Evolutionary conservation across 2,113 vertebrate genomes (phyloP).

Genomic region (Plectropomus leopardus): DNA sequence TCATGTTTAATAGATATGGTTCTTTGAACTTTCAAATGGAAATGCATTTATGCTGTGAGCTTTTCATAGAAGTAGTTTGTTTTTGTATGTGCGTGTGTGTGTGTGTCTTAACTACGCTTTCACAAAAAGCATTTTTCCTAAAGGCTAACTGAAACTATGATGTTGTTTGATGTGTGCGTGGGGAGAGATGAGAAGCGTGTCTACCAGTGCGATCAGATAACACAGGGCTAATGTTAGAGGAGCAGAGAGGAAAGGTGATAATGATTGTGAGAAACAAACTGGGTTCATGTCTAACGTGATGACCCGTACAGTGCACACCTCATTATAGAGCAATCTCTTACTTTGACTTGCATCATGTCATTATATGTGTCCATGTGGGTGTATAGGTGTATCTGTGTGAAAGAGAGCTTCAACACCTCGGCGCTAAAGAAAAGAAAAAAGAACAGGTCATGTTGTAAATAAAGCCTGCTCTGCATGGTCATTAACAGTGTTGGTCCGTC

Average conservation of each 20-base stretch:
- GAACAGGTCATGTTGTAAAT: constrained; percentile 16
- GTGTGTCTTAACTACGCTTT: background rate
- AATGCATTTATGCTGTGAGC: background rate
- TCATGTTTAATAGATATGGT: background rate
- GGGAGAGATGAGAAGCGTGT: no score
- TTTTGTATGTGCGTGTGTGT: background rate
- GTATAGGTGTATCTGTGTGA: constrained; percentile 1
- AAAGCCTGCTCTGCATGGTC: background rate
- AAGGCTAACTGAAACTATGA: background rate
- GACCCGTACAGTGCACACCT: constrained; percentile 24
- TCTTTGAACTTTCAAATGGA: background rate
- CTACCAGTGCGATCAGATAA: background rate
- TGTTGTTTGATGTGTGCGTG: background rate
- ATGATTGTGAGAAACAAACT: constrained; percentile 10
- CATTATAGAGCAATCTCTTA: constrained; percentile 40
- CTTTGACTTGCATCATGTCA: constrained; percentile 45
- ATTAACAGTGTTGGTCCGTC: background rate
- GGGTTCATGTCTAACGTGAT: background rate
- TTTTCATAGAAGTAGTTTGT: background rate
- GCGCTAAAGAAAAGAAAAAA: background rate
- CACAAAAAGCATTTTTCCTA: background rate
- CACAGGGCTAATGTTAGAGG: background rate
- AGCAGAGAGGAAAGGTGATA: constrained; percentile 6
- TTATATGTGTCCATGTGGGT: constrained; percentile 20
- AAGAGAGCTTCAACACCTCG: constrained; percentile 17